Base-by-base conservation (phyloP, 1,140 invertebrate species). In the Drosophila pseudoobscura region DNA sequence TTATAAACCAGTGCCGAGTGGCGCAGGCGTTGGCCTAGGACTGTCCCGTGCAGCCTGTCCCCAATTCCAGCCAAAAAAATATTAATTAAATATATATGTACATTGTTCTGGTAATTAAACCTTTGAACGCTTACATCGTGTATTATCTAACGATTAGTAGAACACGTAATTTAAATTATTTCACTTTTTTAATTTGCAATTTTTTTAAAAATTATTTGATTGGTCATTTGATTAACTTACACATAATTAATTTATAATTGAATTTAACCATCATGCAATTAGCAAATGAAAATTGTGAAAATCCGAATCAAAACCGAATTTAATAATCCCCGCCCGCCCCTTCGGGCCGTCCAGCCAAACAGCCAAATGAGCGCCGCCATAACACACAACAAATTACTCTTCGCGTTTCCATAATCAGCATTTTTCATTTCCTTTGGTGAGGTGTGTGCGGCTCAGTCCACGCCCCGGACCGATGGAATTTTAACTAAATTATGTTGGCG, bases 401-500 rank as follows among this genome's bases (percentile, higher is more conserved):
- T 77, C 62, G 52, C 65, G 29, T 62, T 76, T 70, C 61, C 44
- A 70, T 76, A 77, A 71, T 55, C 52, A 52, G 62, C 47, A 66
- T 60, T 75, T 65, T 75, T 59, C 43, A 78, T 73, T 57, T 73
- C 49, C 46, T 59, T 47, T 24, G 57, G 45, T 73, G 59, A 72
- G 53, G 39, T 55, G 64, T 47, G 78, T 70, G 65, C 71, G 49
- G 69, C 79, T 53, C 44, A 44, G 62, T 53, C 59, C 75, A 70
- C 71, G 52, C 74, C 79, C 60, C 50, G 46, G 59, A 57, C 56
- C 64, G 65, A 51, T 26, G 45, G 58, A 71, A 63, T 61, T 64
- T 78, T 51, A 82, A 77, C 59, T 70, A 70, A 83, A 82, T 83
- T 78, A 82, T 83, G 80, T 65, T 84, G 71, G 65, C 72, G 60